These are phyloP conservation scores for Istiophorus platypterus DNA, from an alignment of 2,113 vertebrate species.

Conservation along the genomic window DNA sequence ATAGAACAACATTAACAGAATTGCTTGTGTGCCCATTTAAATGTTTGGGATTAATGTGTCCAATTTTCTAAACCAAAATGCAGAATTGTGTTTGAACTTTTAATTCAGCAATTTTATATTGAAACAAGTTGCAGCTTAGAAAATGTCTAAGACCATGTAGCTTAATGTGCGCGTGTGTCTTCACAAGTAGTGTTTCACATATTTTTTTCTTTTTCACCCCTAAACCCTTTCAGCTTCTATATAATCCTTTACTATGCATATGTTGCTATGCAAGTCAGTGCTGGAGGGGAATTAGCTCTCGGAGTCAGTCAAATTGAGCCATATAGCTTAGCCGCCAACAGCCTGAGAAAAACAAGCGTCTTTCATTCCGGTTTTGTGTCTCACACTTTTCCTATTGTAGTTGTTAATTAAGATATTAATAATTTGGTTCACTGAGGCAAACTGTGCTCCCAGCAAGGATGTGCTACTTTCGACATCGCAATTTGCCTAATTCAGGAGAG, in stretches of 20 bases:
- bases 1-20: neutral
- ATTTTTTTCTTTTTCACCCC: conserved; percentile 15
- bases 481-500: conserved; percentile 19
- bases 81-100: neutral
- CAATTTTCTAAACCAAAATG: neutral
- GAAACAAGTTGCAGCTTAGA: neutral
- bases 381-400: conserved; percentile 26
- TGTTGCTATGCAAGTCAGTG: conserved; percentile 28
- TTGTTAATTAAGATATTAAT: conserved; percentile 68
- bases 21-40: neutral
- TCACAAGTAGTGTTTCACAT: neutral
- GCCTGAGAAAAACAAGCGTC: conserved; percentile 43
- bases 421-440: conserved; percentile 48
- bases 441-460: conserved; percentile 26
- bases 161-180: conserved; percentile 1
- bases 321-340: conserved; percentile 41
- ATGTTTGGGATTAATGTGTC: neutral
- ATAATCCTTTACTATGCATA: conserved; percentile 59
- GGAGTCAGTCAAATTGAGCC: conserved; percentile 59
- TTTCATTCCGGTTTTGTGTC: conserved; percentile 39
- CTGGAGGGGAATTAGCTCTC: conserved; percentile 56
- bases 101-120: conserved; percentile 5
- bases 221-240: conserved; percentile 36
- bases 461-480: conserved; percentile 29
- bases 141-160: neutral